Conservation (phyloP, 2,797 vertebrate species). For the Carduelis carduelis region DNA sequence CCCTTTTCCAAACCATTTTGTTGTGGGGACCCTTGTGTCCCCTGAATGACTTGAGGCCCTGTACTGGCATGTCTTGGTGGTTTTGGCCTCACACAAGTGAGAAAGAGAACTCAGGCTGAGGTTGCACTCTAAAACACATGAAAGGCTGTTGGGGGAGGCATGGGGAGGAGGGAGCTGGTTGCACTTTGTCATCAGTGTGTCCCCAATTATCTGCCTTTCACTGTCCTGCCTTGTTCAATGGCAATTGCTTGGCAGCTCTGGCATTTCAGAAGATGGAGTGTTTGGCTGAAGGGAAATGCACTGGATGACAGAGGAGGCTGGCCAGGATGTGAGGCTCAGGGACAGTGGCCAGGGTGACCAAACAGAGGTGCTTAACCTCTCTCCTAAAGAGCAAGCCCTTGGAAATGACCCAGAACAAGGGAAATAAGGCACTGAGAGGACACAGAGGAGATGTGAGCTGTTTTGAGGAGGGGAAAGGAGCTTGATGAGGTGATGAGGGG, state of each 20-base stretch:
- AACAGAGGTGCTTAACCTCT: neutral
- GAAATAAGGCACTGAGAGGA: neutral
- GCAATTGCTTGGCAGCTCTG: neutral
- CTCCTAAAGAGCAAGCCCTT: neutral
- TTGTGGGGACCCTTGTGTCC: neutral
- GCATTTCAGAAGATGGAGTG: slow-evolving; percentile 11
- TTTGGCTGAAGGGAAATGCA: neutral
- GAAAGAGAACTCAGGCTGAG: neutral
- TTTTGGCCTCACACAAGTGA: neutral
- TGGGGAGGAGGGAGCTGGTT: neutral
- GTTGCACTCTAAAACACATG: neutral
- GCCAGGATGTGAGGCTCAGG: accelerated
- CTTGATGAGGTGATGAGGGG: neutral
- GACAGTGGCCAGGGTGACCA: accelerated
- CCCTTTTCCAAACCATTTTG: neutral
- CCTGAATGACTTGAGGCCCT: neutral
- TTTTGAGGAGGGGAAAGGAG: neutral
- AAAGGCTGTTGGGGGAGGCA: neutral
- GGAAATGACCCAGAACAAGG: neutral
- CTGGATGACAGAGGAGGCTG: neutral
- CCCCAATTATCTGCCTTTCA: neutral
- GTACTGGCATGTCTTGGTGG: neutral
- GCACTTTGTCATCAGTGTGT: neutral
- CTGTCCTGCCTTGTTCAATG: neutral
- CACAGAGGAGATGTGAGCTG: neutral